Evolutionary conservation across 2,113 vertebrate genomes (phyloP), one percentile per base, ranked within the genome.

Genomic region (Ranitomeya imitator): DNA sequence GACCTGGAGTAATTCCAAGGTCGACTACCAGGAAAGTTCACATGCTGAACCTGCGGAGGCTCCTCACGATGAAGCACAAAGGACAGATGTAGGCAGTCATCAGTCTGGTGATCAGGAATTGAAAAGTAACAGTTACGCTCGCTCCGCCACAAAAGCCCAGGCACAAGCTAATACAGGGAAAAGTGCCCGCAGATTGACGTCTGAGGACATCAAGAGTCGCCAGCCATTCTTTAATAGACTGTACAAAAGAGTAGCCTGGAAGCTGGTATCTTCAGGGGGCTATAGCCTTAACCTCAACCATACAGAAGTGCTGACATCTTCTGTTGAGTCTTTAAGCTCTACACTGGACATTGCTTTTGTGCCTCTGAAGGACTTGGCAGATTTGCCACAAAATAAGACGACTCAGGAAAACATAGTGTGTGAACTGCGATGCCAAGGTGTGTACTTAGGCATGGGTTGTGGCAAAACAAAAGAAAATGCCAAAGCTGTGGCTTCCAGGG

Each of bases 171-270:
- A 60, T 0, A 85, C 95, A 8, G 90, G 92, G 0, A 94, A 89
- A 82, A 91, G 94, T 55, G 82, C 94, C 60, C 91, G 92, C 87
- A 96, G 94, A 87, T 90, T 96, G 77, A 96, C 95, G 71, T 93
- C 85, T 0, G 95, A 96, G 90, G 95, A 96, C 45, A 93, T 97
- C 0, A 96, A 97, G 31, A 95, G 98, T 88, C 97, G 97, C 84
- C 98, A 99, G 0, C 95, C 97, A 79, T 99, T 99, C 93, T 99
- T 99, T 92, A 99, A 99, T 90, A 97, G 97, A 92, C 96, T 99
- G 1, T 99, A 99, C 93, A 99, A 99, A 93, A 96, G 97, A 0
- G 97, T 99, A 89, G 98, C 98, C 0, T 99, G 98, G 98, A 99
- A 99, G 91, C 90, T 99, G 90, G 98, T 99, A 79, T 97, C 98